Conservation (phyloP, 2,888 invertebrate species). For the Ectemnius lituratus region DNA sequence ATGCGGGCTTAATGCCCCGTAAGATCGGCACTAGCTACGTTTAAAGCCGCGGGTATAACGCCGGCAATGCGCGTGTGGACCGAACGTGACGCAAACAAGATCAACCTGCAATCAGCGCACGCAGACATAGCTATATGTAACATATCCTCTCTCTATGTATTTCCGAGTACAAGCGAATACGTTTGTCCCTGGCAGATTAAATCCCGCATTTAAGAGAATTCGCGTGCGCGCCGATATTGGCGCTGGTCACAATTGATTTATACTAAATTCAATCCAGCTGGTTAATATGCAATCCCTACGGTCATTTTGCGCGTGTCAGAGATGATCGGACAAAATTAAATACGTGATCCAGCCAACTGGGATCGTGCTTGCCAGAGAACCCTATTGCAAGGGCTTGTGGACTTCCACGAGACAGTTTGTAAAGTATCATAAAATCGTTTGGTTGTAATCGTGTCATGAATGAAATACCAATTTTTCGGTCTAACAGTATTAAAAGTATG, state of each 20-base stretch:
- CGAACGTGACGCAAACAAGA: slow-evolving; percentile 61
- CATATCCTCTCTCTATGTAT: slow-evolving; percentile 37
- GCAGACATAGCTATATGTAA: slow-evolving; percentile 24
- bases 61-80: slow-evolving; percentile 46
- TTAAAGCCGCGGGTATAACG: slow-evolving; percentile 43
- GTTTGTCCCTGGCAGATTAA: slow-evolving; percentile 34
- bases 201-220: slow-evolving; percentile 36
- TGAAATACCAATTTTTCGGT: no score
- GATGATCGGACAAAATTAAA: no score
- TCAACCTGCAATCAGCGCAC: slow-evolving; percentile 50
- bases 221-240: slow-evolving; percentile 25
- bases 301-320: no score
- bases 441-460: no score
- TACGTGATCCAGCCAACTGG: no score
- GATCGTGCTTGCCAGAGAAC: no score
- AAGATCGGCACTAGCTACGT: slow-evolving; percentile 47
- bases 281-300: no score
- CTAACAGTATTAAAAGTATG: no score
- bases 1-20: slow-evolving; percentile 44
- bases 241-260: slow-evolving; percentile 5
- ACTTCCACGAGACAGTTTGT: no score
- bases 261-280: not conserved
- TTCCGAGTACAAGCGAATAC: slow-evolving; percentile 1
- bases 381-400: no score
- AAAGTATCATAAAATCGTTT: no score